phyloP scores from a whole-genome alignment of 2,113 vertebrate species.

The Morphnarchus princeps region DNA sequence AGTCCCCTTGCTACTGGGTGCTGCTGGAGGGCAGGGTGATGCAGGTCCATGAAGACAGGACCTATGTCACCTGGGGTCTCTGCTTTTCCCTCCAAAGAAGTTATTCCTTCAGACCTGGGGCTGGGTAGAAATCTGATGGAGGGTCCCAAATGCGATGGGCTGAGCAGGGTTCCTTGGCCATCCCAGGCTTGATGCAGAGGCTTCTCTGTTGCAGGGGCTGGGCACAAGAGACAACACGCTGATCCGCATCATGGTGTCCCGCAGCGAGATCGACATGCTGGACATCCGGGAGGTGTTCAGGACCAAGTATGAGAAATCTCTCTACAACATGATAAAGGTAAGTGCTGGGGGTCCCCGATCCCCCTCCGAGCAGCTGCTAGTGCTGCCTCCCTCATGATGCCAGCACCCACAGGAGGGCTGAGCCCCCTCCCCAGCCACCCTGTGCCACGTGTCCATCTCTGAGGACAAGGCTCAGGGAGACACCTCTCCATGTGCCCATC shows the following conservation, averaged over 20 bases:
- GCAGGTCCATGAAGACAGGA: background rate
- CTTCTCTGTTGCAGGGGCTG: constrained; percentile 77
- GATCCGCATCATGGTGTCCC: constrained; percentile 95
- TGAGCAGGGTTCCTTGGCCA: background rate
- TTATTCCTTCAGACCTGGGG: background rate
- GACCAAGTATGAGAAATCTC: constrained; percentile 90
- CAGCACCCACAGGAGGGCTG: fast-evolving
- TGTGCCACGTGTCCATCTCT: background rate
- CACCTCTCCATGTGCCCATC: fast-evolving
- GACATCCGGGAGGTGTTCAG: constrained; percentile 95
- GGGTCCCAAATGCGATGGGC: background rate
- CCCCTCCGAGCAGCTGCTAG: background rate
- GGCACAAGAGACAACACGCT: constrained; percentile 93
- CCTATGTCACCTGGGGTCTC: background rate
- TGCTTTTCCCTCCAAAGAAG: background rate
- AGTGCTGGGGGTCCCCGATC: fast-evolving
- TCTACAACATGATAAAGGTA: constrained; percentile 94
- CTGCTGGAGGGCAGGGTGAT: background rate
- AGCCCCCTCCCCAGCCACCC: background rate
- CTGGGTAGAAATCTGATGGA: background rate
- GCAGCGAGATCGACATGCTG: constrained; percentile 93
- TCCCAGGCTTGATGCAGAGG: background rate
- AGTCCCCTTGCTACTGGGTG: fast-evolving
- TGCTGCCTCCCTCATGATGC: background rate
- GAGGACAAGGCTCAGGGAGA: background rate